Base-by-base conservation (phyloP, 2,113 vertebrate genomes). In the Nothocercus julius region DNA sequence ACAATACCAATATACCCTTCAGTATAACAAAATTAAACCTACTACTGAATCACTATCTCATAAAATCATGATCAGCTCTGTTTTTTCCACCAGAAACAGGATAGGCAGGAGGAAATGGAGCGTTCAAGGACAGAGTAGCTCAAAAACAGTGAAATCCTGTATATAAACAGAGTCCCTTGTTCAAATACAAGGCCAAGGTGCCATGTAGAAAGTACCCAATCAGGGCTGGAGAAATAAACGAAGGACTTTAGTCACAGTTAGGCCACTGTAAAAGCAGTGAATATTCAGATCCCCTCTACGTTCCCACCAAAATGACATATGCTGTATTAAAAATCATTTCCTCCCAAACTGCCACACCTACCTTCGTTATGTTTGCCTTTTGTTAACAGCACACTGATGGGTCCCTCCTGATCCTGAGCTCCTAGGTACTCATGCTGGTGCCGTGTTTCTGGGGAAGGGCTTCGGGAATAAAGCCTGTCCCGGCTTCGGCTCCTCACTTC, bases 341-440 rank as follows among this genome's bases (percentile, higher is more conserved):
- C 18, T 40, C 25, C 8, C 8, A 6, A 47, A 10, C 13, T 42
- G 1, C 22, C 42, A 20, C 9, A 67, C 94, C 82, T 94, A 99
- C 99, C 99, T 98, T 99, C 99, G n/a, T 97, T 98, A 18, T 98
- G 97, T 58, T 98, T 98, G 97, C 97, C 98, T 97, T 99, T 99
- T 45, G 98, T 98, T 90, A 99, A 97, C 76, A 99, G 97, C 68
- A 99, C 99, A 30, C 96, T 98, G 58, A 99, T 72, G 0, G 99
- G 99, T 90, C 98, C 98, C 63, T 98, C 98, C 13, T 97, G 92
- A 32, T 97, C 97, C 5, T 81, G 95, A 0, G 11, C 92, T 36
- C 80, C 92, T 1, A 85, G 30, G 32, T 88, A 95, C 5, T 94
- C 96, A 1, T 82, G 82, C 0, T 49, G 96, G 17, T 6, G 79